Evolutionary conservation across 2,113 vertebrate species (phyloP).

Genomic region (Tachuris rubrigastra): DNA sequence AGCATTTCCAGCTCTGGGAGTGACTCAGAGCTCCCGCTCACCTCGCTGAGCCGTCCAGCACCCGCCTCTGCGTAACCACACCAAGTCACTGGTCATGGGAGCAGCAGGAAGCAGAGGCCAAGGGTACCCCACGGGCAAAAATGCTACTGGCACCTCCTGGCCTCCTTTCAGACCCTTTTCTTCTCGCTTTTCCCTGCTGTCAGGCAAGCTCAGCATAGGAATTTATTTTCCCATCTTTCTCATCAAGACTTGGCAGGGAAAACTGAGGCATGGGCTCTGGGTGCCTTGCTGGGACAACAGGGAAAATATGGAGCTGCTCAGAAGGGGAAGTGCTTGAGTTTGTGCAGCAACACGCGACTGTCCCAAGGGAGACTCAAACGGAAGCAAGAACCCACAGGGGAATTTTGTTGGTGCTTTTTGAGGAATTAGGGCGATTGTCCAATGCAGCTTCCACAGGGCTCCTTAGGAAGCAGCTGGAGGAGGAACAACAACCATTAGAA

Average conservation of each 20-base stretch:
- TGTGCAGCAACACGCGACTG: rapidly evolving
- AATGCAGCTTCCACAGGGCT: neutral
- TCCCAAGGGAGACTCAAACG: neutral
- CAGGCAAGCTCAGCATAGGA: rapidly evolving
- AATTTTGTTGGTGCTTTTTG: neutral
- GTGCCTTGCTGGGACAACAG: neutral
- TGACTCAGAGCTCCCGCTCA: neutral
- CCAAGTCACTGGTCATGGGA: constrained; percentile 16
- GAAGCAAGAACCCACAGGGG: neutral
- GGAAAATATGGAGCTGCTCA: rapidly evolving
- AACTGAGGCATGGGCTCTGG: neutral
- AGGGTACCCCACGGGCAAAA: neutral
- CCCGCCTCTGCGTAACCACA: neutral
- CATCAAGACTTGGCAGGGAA: neutral
- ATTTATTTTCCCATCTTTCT: neutral
- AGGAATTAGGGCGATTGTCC: neutral
- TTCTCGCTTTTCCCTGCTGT: neutral
- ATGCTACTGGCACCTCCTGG: rapidly evolving
- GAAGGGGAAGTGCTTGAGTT: constrained; percentile 11
- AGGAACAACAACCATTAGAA: neutral
- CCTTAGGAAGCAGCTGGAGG: neutral
- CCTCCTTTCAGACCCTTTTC: neutral
- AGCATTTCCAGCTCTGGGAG: rapidly evolving
- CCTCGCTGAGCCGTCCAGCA: neutral
- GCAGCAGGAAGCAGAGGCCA: neutral